phyloP scores from a whole-genome alignment of 92 coral and sea anemone species.

The Muricea muricata region DNA sequence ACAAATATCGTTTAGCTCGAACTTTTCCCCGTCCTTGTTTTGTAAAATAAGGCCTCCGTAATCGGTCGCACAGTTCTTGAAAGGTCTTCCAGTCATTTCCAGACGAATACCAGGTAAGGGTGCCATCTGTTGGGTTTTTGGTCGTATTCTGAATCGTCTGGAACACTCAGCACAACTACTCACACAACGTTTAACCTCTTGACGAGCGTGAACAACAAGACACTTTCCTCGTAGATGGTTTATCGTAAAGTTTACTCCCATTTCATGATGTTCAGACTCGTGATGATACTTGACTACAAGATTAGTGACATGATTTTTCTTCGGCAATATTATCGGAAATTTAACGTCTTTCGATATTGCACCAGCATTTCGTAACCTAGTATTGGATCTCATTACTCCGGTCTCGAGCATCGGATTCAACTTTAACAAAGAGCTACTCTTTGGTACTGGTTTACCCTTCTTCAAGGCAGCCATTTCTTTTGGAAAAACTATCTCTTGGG shows the following conservation, averaged over 20 bases:
- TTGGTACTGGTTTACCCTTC: constrained; percentile 49
- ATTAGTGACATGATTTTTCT: constrained; percentile 35
- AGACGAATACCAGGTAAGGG: constrained; percentile 44
- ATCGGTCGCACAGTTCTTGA: constrained; percentile 41
- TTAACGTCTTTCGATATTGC: constrained; percentile 49
- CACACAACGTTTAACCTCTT: constrained; percentile 45
- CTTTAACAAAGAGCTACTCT: constrained; percentile 40
- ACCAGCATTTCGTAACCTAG: constrained; percentile 47
- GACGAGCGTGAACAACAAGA: constrained; percentile 47
- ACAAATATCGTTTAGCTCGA: constrained; percentile 52
- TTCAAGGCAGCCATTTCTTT: constrained; percentile 60
- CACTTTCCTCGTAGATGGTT: constrained; percentile 58
- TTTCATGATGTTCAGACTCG: constrained; percentile 55
- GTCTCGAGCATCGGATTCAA: constrained; percentile 43
- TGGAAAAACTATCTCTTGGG: constrained; percentile 43
- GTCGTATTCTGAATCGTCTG: constrained; percentile 18
- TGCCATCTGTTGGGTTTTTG: constrained; percentile 58
- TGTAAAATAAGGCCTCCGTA: constrained; percentile 59
- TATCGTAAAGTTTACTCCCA: constrained; percentile 68
- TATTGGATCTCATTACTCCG: constrained; percentile 56
- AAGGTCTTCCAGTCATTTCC: constrained; percentile 35
- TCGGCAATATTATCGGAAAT: constrained; percentile 60
- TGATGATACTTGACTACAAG: constrained; percentile 59
- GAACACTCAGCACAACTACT: constrained; percentile 43
- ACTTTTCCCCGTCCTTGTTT: constrained; percentile 55